These are phyloP conservation scores for Tholera decimalis DNA, from an alignment of 2,888 invertebrate genomes.

Conservation along the genomic window DNA sequence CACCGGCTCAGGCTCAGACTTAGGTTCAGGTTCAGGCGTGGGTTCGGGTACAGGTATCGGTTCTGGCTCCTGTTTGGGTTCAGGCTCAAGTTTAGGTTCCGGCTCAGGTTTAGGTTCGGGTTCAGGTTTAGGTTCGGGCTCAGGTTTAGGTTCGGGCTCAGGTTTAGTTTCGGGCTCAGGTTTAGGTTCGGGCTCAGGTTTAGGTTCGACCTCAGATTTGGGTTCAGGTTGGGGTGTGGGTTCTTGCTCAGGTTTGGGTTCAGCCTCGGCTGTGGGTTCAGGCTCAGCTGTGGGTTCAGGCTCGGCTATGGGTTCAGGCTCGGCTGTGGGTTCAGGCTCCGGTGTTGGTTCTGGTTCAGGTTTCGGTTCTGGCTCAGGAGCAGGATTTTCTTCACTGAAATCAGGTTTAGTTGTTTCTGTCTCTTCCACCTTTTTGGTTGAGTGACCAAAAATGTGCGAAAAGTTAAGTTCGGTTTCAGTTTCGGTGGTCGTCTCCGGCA, in stretches of 20 bases:
- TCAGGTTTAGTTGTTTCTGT: conserved; percentile 53
- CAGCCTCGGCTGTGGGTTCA: conserved; percentile 59
- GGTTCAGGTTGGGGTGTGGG: conserved; percentile 64
- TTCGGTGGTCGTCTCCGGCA: conserved; percentile 77
- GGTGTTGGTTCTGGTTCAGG: conserved; percentile 49
- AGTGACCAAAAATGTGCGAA: conserved; percentile 80
- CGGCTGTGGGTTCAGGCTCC: conserved; percentile 52
- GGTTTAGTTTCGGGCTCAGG: conserved; percentile 64
- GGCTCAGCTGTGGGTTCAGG: conserved; percentile 29
- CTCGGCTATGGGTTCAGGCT: conserved; percentile 43
- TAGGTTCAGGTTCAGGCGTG: not conserved
- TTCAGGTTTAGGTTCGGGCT: conserved; percentile 39
- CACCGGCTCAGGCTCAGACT: not conserved
- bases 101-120: conserved; percentile 52
- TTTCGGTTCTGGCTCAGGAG: conserved; percentile 47
- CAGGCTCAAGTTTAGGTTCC: conserved; percentile 59
- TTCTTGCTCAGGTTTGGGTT: conserved; percentile 67
- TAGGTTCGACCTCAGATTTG: conserved; percentile 63
- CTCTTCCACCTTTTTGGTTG: conserved; percentile 65
- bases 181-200: conserved; percentile 58
- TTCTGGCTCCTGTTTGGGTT: conserved; percentile 20
- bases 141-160: conserved; percentile 53
- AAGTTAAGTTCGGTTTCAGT: conserved; percentile 76
- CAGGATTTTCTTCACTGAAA: conserved; percentile 63
- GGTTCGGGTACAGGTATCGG: not conserved